These are phyloP conservation scores for Amaurobius ferox DNA, from an alignment of 2,888 invertebrate species.

Conservation along the genomic window DNA sequence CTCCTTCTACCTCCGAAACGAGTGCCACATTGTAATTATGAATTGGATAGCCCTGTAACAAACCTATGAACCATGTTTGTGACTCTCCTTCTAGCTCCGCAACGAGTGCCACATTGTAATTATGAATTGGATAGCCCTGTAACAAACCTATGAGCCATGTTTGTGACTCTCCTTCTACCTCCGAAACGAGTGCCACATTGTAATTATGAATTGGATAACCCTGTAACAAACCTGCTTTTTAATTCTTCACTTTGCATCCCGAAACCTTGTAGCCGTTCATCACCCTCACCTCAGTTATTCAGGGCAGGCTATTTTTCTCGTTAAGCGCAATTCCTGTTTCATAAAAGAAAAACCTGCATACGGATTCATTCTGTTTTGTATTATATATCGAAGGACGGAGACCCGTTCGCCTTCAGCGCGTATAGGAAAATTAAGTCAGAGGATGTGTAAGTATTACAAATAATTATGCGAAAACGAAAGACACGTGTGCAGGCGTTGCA, in stretches of 20 bases:
- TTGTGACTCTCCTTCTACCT: too few species aligned
- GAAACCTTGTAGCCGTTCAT: slow-evolving; percentile 37
- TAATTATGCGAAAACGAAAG: not conserved
- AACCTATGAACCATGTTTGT: too few species aligned
- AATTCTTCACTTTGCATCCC: not conserved
- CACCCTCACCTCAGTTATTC: slow-evolving; percentile 36
- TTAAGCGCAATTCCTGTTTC: slow-evolving; percentile 20
- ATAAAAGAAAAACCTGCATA: not conserved
- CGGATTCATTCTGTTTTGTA: not conserved
- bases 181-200: too few species aligned
- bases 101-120: too few species aligned
- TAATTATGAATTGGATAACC: not conserved
- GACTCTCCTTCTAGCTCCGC: too few species aligned
- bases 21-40: too few species aligned
- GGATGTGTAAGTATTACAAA: not conserved
- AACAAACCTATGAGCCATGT: too few species aligned
- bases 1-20: too few species aligned
- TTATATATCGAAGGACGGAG: slow-evolving; percentile 1
- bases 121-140: too few species aligned
- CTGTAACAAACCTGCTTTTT: not conserved
- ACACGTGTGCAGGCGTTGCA: too few species aligned
- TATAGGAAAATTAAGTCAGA: not conserved
- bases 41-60: too few species aligned
- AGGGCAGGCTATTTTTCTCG: slow-evolving; percentile 2
- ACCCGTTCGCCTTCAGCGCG: slow-evolving; percentile 19